Conservation (phyloP, 2,113 vertebrate species). For the Promerops cafer region DNA sequence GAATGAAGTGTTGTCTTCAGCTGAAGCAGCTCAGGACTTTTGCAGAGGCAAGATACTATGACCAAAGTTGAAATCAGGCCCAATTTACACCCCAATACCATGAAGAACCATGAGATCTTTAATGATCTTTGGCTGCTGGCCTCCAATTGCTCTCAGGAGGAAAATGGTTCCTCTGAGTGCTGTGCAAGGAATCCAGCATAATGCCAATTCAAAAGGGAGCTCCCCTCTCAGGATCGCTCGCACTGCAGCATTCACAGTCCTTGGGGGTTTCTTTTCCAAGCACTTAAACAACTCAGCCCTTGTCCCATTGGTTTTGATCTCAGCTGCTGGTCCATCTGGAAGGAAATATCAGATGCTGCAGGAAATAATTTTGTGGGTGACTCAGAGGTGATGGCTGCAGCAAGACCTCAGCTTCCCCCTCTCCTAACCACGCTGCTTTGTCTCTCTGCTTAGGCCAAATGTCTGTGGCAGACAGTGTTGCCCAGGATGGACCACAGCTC, state of each 20-base stretch:
- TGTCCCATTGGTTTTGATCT: constrained; percentile 56
- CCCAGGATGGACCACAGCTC: constrained; percentile 88
- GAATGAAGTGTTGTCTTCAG: background rate
- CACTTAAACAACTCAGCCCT: constrained; percentile 43
- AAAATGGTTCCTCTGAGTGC: background rate
- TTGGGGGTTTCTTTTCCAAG: constrained; percentile 11
- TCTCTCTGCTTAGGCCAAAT: constrained; percentile 79
- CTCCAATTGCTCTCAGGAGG: background rate
- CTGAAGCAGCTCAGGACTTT: background rate
- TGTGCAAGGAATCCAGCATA: background rate
- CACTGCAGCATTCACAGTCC: background rate
- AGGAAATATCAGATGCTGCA: constrained; percentile 50
- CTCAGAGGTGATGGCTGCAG: constrained; percentile 23
- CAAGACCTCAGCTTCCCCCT: constrained; percentile 5
- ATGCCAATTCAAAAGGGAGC: background rate
- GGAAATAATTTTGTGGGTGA: constrained; percentile 55
- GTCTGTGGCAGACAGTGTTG: constrained; percentile 94
- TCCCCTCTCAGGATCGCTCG: background rate
- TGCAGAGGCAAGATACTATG: background rate
- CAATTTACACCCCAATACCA: background rate
- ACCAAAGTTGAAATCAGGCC: background rate
- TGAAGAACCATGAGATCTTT: background rate
- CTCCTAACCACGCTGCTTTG: constrained; percentile 35
- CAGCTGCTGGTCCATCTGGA: constrained; percentile 51
- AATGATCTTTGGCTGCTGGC: background rate